A percentile compares a stretch with the other conserved stretches of the same genome.
Evolutionary conservation across 2,888 invertebrate species (phyloP).

Genomic region (Keiferia lycopersicella): DNA sequence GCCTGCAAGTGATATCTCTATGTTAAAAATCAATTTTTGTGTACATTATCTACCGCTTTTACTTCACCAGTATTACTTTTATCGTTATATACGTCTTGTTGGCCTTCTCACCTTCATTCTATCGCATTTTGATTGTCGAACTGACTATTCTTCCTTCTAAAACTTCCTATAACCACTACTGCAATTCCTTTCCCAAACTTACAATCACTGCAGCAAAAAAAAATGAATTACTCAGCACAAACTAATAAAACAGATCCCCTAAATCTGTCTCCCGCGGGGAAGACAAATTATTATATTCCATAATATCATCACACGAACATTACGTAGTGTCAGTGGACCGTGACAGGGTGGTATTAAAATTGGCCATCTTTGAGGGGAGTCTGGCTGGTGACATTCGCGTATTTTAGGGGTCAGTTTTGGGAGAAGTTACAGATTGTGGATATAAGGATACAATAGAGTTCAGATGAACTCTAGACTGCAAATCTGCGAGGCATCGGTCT

Average conservation of each 20-base stretch:
- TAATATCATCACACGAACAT: constrained; percentile 77
- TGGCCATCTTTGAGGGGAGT: not conserved
- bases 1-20: too few relatives aligned
- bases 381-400: constrained; percentile 1
- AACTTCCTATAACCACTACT: not conserved
- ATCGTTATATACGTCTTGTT: too few relatives aligned
- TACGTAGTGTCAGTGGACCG: constrained; percentile 64
- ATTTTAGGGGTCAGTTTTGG: constrained; percentile 1
- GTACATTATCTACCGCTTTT: too few relatives aligned
- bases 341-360: constrained; percentile 70
- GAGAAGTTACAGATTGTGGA: not conserved
- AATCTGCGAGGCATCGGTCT: too few relatives aligned
- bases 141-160: too few relatives aligned
- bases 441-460: too few relatives aligned
- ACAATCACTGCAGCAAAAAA: constrained; percentile 28
- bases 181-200: too few relatives aligned
- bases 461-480: too few relatives aligned
- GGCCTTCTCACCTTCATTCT: too few relatives aligned
- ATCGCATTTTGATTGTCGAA: too few relatives aligned
- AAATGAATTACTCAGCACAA: constrained; percentile 48
- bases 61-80: too few relatives aligned
- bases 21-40: too few relatives aligned
- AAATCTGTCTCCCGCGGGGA: constrained; percentile 42
- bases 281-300: constrained; percentile 78
- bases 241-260: constrained; percentile 50